A percentile compares a stretch with the other conserved stretches of the same genome.
These are phyloP conservation scores for Gryon sp. DNA, from an alignment of 1,140 invertebrate genomes.

Conservation along the genomic window DNA sequence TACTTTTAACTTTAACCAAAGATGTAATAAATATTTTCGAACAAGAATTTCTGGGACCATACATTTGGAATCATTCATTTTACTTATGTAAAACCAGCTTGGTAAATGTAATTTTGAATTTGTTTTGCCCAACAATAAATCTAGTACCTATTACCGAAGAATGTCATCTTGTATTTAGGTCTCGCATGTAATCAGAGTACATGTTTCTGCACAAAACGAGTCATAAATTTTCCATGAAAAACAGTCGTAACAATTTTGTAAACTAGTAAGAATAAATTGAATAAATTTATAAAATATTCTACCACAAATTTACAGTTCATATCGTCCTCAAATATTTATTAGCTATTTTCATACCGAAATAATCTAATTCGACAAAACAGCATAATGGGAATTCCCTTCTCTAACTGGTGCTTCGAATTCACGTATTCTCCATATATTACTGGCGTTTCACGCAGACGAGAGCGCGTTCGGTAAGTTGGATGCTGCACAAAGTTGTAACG, in stretches of 20 bases:
- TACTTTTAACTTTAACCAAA: no score
- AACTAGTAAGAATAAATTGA: neutral
- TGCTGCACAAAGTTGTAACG: constrained; percentile 35
- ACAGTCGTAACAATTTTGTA: no score
- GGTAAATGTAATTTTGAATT: neutral
- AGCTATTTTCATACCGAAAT: constrained; percentile 32
- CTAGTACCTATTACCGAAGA: constrained; percentile 5
- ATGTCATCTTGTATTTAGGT: neutral
- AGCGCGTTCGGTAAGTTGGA: constrained; percentile 23
- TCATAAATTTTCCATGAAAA: neutral
- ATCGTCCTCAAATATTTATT: constrained; percentile 33
- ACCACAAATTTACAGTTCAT: constrained; percentile 14
- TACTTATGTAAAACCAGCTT: no score
- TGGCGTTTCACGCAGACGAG: constrained; percentile 7
- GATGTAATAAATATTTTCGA: no score
- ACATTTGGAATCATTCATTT: no score
- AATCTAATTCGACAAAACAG: constrained; percentile 31
- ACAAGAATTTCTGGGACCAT: no score
- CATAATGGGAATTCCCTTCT: constrained; percentile 41
- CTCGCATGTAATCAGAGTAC: neutral
- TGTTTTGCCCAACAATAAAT: constrained; percentile 9
- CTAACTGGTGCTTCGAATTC: constrained; percentile 16
- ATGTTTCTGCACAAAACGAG: neutral
- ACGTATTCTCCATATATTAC: constrained; percentile 39
- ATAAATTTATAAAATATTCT: constrained; percentile 11